phyloP scores from a whole-genome alignment of 2,888 invertebrate species.

The Perizoma affinitatum region DNA sequence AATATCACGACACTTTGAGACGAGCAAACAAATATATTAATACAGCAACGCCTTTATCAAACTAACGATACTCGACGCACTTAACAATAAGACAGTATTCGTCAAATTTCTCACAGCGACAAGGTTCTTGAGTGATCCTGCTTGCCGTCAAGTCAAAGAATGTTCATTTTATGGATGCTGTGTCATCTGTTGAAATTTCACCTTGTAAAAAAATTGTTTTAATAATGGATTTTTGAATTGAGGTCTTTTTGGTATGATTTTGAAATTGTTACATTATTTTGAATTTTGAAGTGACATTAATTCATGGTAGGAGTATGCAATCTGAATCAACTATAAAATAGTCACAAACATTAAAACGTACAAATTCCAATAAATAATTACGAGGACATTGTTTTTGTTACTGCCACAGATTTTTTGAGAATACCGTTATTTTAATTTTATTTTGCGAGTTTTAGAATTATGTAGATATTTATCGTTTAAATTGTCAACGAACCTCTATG shows the following conservation, averaged over 20 bases:
- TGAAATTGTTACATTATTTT: constrained; percentile 5
- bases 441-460: too few species aligned
- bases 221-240: constrained; percentile 8
- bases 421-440: too few species aligned
- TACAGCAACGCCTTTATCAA: constrained; percentile 8
- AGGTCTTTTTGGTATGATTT: background rate
- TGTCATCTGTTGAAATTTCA: constrained; percentile 5
- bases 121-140: constrained; percentile 9
- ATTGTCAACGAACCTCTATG: too few species aligned
- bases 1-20: constrained; percentile 22
- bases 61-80: background rate
- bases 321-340: too few species aligned
- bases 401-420: too few species aligned
- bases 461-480: too few species aligned
- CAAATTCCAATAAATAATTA: too few species aligned
- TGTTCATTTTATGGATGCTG: background rate
- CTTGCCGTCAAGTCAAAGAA: constrained; percentile 8
- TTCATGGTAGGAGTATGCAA: too few species aligned
- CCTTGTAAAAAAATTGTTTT: constrained; percentile 6
- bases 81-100: constrained; percentile 1
- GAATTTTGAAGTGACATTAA: background rate
- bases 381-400: too few species aligned
- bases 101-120: constrained; percentile 1
- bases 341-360: too few species aligned
- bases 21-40: constrained; percentile 9